Evolutionary conservation across 2,113 vertebrate genomes (phyloP).

Genomic region (Vombatus ursinus): DNA sequence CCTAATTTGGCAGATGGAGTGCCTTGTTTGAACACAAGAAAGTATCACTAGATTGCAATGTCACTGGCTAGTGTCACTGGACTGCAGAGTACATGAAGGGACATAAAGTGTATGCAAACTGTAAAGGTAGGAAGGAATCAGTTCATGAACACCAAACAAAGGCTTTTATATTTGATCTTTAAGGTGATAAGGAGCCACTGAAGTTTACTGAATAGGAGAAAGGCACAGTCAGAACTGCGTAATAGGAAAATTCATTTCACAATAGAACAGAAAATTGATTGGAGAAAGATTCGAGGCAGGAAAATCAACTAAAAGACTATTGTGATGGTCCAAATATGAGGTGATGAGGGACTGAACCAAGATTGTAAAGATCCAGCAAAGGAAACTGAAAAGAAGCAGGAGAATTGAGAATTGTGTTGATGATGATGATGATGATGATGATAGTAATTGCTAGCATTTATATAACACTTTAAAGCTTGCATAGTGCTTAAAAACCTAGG

Average conservation of each 20-base stretch:
- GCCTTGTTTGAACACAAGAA: background rate
- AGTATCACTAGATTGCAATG: background rate
- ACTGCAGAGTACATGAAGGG: background rate
- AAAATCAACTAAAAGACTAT: background rate
- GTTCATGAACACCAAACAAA: background rate
- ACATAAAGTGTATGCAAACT: background rate
- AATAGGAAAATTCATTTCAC: background rate
- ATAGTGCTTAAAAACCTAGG: background rate
- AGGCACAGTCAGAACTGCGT: background rate
- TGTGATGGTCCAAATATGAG: background rate
- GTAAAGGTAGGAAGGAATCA: background rate
- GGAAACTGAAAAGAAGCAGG: background rate
- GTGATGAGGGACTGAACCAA: background rate
- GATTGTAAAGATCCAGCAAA: background rate
- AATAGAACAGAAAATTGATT: background rate
- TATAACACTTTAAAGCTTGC: background rate
- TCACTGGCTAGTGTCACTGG: no score
- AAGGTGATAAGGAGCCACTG: background rate
- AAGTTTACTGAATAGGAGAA: background rate
- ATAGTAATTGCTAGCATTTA: background rate
- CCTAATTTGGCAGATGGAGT: background rate
- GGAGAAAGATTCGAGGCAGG: background rate
- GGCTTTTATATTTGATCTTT: background rate
- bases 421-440: background rate
- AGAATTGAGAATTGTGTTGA: background rate